Evolutionary conservation across 2,797 vertebrate genomes (phyloP).

Genomic region (Pempheris klunzingeri): DNA sequence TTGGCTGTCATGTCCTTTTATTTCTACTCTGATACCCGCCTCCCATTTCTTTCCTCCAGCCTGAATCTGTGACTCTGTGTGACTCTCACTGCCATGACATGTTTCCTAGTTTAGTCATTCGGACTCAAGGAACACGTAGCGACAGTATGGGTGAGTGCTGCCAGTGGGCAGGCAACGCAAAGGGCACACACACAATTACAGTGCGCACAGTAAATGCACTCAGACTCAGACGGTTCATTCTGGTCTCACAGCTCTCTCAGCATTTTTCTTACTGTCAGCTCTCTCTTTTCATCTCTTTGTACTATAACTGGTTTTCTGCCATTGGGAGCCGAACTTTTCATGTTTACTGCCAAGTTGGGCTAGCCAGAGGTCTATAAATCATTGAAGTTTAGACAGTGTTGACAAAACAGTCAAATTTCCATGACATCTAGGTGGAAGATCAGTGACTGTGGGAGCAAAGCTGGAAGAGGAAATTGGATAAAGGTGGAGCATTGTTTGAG

Average conservation of each 20-base stretch:
- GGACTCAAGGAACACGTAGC: slow-evolving; percentile 47
- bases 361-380: slow-evolving; percentile 49
- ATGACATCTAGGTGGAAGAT: slow-evolving; percentile 53
- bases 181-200: slow-evolving; percentile 42
- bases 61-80: slow-evolving; percentile 21
- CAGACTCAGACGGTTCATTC: slow-evolving; percentile 34
- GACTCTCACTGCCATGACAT: slow-evolving; percentile 39
- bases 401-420: slow-evolving; percentile 56
- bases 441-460: slow-evolving; percentile 27
- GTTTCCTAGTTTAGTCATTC: slow-evolving; percentile 58
- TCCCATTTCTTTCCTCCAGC: slow-evolving; percentile 15
- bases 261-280: slow-evolving; percentile 41
- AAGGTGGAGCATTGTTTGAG: slow-evolving; percentile 38
- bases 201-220: slow-evolving; percentile 45
- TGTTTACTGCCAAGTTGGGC: slow-evolving; percentile 36
- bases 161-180: slow-evolving; percentile 59
- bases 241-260: slow-evolving; percentile 25
- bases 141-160: slow-evolving; percentile 51
- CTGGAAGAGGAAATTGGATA: slow-evolving; percentile 30
- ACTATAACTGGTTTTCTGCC: slow-evolving; percentile 44
- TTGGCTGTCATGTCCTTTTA: slow-evolving; percentile 8
- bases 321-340: slow-evolving; percentile 29
- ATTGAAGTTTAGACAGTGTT: slow-evolving; percentile 46
- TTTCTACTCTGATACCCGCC: not conserved
- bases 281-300: slow-evolving; percentile 38